Base-by-base conservation (phyloP, 2,888 invertebrate genomes). In the Drosophila vallismaia region DNA sequence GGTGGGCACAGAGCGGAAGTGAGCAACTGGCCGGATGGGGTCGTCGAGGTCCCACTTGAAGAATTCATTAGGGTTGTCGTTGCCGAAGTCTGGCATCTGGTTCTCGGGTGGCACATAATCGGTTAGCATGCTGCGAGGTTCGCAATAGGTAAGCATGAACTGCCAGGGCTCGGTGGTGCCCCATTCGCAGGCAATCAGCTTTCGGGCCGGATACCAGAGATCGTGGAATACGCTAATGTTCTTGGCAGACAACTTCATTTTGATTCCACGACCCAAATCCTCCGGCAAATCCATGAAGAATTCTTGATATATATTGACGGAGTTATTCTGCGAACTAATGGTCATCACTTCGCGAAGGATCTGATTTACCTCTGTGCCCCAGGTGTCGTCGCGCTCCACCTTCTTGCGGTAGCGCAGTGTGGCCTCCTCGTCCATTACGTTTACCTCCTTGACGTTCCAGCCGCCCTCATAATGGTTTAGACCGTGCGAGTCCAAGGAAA, bases 381-480 rank as follows among this genome's bases (percentile, higher is more conserved):
- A 97, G 54, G 92, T 91, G 83, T 97, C 97, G 70, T 97, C 97
- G 75, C 96, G 96, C 89, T 95, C 95, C 12, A 96, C 93, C 88
- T 96, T 96, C 73, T 97, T 95, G 59, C 95, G 93, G 90, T 95
- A 95, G 54, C 97, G 93, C 45, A 93, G 89, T 3, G 95, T 94
- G 84, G 95, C 94, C 76, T 97, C 97, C 75, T 94, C 93, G 84
- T 94, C 94, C 50, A 92, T 90, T 58, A 92, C 90, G 72, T 94
- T 94, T 6, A 95, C 92, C 74, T 97, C 97, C 85, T 95, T 95
- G 1, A 96, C 96, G 14, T 70, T 70, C 97, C 97, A 97, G 14
- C 96, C 97, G 66, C 97, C 97, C 91, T 97, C 97, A 9, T 92
- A 92, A 89, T 97, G 97, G 80, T 94, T 93, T 88, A 96, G 93